Evolutionary conservation across 2,797 vertebrate species (phyloP).

Genomic region (Helarctos malayanus): DNA sequence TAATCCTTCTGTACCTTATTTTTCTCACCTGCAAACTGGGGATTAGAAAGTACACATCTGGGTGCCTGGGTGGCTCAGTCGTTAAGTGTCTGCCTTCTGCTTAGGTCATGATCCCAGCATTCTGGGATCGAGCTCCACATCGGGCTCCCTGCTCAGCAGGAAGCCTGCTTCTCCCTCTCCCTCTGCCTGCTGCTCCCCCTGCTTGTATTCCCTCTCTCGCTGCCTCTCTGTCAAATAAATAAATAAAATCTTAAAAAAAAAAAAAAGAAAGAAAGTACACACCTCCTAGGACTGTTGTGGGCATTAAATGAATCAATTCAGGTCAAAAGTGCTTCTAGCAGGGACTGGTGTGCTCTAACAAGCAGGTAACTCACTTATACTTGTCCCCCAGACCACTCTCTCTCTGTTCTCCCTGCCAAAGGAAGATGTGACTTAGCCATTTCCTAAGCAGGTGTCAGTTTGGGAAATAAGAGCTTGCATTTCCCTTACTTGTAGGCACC

Average conservation of each 20-base stretch:
- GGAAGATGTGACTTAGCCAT: not conserved
- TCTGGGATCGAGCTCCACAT: no score
- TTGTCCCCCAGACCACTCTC: rapidly evolving
- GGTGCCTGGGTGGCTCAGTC: no score
- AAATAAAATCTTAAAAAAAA: no score
- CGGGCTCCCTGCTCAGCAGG: no score
- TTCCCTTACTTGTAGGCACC: not conserved
- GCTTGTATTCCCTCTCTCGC: no score
- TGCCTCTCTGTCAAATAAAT: no score
- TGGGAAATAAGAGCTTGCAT: not conserved
- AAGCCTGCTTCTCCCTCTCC: no score
- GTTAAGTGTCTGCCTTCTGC: no score
- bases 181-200: no score
- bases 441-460: not conserved
- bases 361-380: no score
- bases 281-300: not conserved
- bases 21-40: not conserved
- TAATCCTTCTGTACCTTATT: not conserved
- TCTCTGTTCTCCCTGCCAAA: not conserved
- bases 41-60: not conserved
- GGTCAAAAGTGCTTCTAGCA: not conserved
- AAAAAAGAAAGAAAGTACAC: not conserved
- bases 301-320: not conserved
- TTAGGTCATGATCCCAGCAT: no score
- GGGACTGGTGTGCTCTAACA: not conserved